Conservation (phyloP, 2,113 vertebrate species). For the Macrotus californicus region DNA sequence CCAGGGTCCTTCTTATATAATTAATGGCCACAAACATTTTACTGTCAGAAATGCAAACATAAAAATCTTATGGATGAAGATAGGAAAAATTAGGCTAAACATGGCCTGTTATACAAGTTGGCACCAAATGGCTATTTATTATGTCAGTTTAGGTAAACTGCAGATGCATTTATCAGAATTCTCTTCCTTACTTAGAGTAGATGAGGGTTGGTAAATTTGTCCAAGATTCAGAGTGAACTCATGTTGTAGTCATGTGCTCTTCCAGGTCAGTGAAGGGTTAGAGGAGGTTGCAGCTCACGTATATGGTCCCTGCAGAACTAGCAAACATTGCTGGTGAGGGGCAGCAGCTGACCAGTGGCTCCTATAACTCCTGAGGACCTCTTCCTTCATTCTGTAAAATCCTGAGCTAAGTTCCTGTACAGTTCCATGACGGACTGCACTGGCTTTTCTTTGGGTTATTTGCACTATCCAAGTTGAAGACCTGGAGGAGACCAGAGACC, state of each 20-base stretch:
- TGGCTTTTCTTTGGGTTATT: background rate
- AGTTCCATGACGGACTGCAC: background rate
- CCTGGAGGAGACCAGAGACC: background rate
- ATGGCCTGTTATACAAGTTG: background rate
- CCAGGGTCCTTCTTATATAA: background rate
- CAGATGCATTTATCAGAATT: background rate
- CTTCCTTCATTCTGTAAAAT: background rate
- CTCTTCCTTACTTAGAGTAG: background rate
- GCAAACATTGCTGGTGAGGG: background rate
- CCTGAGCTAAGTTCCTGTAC: background rate
- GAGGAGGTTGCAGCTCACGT: background rate
- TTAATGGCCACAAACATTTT: background rate
- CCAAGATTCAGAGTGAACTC: background rate
- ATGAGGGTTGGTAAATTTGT: background rate
- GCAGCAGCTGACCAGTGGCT: background rate
- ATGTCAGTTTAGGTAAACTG: background rate
- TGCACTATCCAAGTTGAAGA: background rate
- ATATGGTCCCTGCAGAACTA: background rate
- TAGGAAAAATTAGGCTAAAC: background rate
- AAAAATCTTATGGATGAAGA: background rate
- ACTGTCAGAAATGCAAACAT: background rate
- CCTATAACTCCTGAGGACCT: background rate
- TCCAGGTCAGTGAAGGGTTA: background rate
- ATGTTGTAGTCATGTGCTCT: background rate
- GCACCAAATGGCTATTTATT: background rate